Conservation (phyloP, 2,797 vertebrate genomes). For the Brachyrhaphis roseni region DNA sequence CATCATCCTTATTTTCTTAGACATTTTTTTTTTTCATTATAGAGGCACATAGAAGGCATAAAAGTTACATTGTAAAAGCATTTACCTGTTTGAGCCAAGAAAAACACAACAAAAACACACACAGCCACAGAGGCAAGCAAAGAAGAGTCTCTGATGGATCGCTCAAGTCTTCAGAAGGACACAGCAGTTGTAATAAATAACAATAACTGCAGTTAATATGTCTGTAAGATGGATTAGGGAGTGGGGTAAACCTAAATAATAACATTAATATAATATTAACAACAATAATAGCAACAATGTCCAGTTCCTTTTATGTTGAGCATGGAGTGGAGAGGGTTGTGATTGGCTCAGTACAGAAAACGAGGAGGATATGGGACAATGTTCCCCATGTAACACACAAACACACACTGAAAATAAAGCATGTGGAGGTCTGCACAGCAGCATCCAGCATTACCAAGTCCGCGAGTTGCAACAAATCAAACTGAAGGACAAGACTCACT, state of each 20-base stretch:
- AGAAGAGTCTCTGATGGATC: slow-evolving; percentile 38
- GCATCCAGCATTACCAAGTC: background rate
- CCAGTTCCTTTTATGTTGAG: slow-evolving; percentile 76
- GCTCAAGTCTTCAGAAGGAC: slow-evolving; percentile 71
- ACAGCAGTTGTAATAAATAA: slow-evolving; percentile 81
- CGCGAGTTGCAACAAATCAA: slow-evolving; percentile 16
- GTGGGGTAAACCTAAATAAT: slow-evolving; percentile 59
- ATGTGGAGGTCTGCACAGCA: slow-evolving; percentile 25
- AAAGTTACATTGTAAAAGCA: slow-evolving; percentile 47
- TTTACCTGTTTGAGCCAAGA: slow-evolving; percentile 46
- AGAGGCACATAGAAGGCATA: slow-evolving; percentile 77
- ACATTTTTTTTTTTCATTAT: slow-evolving; percentile 38
- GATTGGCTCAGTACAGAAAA: slow-evolving; percentile 79
- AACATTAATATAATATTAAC: slow-evolving; percentile 61
- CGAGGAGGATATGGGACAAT: slow-evolving; percentile 49
- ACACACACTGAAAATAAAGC: slow-evolving; percentile 2
- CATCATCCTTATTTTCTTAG: slow-evolving; percentile 15
- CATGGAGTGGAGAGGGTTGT: slow-evolving; percentile 56
- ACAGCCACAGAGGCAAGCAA: slow-evolving; percentile 41
- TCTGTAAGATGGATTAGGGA: slow-evolving; percentile 8
- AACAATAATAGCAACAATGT: slow-evolving; percentile 58
- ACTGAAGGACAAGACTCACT: background rate
- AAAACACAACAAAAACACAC: slow-evolving; percentile 32
- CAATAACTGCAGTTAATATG: slow-evolving; percentile 74
- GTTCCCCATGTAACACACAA: slow-evolving; percentile 28